phyloP scores from a whole-genome alignment of 2,888 invertebrate species.

The Eremobia ochroleuca region DNA sequence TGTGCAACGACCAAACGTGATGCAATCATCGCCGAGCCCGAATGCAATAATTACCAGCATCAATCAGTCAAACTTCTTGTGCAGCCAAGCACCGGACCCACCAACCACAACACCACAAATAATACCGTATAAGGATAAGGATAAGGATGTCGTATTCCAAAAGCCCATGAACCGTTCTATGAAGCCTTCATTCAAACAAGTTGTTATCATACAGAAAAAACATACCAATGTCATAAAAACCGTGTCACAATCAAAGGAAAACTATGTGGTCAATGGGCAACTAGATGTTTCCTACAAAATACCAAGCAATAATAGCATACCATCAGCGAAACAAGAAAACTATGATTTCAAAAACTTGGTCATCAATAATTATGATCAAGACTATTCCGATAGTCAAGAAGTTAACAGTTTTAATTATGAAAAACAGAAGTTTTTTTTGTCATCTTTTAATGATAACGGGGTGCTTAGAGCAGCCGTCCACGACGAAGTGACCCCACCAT shows the following conservation, averaged over 20 bases:
- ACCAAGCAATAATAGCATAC: constrained; percentile 51
- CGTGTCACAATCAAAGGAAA: constrained; percentile 56
- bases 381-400: constrained; percentile 70
- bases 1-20: constrained; percentile 81
- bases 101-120: constrained; percentile 64
- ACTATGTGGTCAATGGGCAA: constrained; percentile 68
- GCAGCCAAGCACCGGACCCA: constrained; percentile 79
- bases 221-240: constrained; percentile 60
- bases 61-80: constrained; percentile 88
- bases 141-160: constrained; percentile 72
- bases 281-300: constrained; percentile 68
- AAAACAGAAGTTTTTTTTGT: constrained; percentile 75
- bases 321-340: constrained; percentile 71
- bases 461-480: constrained; percentile 53
- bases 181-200: constrained; percentile 78
- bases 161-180: constrained; percentile 69
- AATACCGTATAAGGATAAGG: constrained; percentile 71
- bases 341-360: constrained; percentile 81
- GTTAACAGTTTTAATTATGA: constrained; percentile 71
- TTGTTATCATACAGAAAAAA: constrained; percentile 78
- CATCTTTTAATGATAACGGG: constrained; percentile 71
- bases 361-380: constrained; percentile 75
- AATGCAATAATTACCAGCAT: constrained; percentile 87
- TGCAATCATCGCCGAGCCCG: constrained; percentile 88
- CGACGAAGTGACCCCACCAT: constrained; percentile 58